Conservation (phyloP, 1,140 invertebrate species). For the Oscheius sp. region DNA sequence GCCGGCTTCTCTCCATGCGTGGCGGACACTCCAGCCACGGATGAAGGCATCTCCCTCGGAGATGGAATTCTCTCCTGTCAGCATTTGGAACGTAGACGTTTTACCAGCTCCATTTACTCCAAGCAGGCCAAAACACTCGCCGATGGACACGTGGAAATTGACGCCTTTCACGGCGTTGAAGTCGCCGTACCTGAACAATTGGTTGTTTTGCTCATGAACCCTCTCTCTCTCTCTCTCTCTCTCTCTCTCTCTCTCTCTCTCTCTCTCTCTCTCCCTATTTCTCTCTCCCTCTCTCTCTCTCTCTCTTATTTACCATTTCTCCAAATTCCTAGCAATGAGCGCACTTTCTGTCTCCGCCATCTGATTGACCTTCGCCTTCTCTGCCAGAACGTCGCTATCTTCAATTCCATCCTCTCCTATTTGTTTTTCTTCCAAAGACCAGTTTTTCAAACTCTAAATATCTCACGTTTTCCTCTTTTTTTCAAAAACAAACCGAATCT, state of each 20-base stretch:
- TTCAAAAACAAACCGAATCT: neutral
- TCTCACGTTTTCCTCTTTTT: neutral
- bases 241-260: no score
- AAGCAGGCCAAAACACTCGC: conserved; percentile 48
- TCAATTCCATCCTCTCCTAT: conserved; percentile 29
- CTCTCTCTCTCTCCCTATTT: no score
- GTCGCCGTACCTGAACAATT: conserved; percentile 40
- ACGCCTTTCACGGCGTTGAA: conserved; percentile 54
- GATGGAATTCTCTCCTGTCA: conserved; percentile 75
- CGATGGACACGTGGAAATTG: conserved; percentile 46
- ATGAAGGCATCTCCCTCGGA: conserved; percentile 69
- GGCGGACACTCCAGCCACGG: conserved; percentile 61
- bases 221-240: no score
- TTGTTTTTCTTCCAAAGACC: neutral
- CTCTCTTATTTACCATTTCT: conserved; percentile 37
- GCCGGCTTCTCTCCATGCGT: conserved; percentile 46
- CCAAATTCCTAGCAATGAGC: conserved; percentile 33
- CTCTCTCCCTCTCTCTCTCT: no score
- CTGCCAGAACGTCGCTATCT: conserved; percentile 46
- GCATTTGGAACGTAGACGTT: conserved; percentile 70
- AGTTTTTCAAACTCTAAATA: neutral
- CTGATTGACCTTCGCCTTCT: conserved; percentile 33
- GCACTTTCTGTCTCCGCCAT: conserved; percentile 2
- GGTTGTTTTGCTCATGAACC: no score
- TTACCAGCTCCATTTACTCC: conserved; percentile 64